Evolutionary conservation across 35 echinoderm and acorn worm species (phyloP).

Genomic region (Heliocidaris erythrogramma): DNA sequence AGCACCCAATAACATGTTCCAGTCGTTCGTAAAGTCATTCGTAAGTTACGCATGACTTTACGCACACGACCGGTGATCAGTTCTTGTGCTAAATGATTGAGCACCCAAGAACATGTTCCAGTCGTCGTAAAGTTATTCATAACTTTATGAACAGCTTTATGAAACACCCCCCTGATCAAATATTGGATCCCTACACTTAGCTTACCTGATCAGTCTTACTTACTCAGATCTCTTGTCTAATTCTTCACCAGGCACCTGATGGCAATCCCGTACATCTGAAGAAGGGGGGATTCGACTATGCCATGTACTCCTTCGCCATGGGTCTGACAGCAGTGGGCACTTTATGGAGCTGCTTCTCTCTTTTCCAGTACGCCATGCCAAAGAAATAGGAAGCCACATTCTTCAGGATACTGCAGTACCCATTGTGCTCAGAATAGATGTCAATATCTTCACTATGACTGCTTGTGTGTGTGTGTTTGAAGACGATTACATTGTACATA

Average conservation of each 20-base stretch:
- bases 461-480: neutral
- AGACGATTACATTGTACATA: neutral
- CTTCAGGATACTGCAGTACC: neutral
- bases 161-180: no score
- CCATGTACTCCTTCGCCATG: constrained; percentile 59
- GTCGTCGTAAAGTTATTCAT: no score
- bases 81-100: no score
- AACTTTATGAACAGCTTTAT: no score
- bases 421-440: neutral
- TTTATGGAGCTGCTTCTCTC: constrained; percentile 59
- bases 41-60: no score
- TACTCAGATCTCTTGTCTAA: neutral
- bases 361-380: constrained; percentile 48
- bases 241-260: constrained; percentile 54
- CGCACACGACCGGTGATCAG: no score
- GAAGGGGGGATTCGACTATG: constrained; percentile 55
- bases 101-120: no score
- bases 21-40: no score
- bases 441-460: neutral
- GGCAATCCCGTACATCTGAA: constrained; percentile 74
- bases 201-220: neutral
- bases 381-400: constrained; percentile 31
- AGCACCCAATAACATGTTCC: no score
- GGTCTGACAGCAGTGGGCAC: constrained; percentile 63
- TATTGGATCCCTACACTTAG: neutral